These are phyloP conservation scores for Strix uralensis DNA, from an alignment of 2,113 vertebrate species.

Conservation along the genomic window DNA sequence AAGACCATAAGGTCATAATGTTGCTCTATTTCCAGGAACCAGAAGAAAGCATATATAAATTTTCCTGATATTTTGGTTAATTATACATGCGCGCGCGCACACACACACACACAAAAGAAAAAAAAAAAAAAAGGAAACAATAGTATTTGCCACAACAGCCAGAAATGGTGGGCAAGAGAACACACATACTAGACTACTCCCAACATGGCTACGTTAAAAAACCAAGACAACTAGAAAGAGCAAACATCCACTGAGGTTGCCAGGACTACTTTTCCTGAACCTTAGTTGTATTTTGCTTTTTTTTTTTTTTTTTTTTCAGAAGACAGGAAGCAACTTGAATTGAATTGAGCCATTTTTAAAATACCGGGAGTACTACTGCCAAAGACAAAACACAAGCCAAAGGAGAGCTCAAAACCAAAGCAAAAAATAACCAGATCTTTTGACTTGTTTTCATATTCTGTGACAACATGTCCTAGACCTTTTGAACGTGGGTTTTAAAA, in stretches of 20 bases:
- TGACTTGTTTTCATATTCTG: neutral
- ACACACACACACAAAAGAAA: neutral
- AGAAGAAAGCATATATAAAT: conserved; percentile 41
- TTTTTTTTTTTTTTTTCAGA: neutral
- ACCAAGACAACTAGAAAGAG: neutral
- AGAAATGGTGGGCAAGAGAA: neutral
- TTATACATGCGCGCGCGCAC: neutral
- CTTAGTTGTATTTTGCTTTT: neutral
- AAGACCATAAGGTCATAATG: conserved; percentile 6
- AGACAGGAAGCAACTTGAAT: neutral
- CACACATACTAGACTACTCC: neutral
- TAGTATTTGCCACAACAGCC: neutral
- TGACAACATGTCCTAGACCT: neutral
- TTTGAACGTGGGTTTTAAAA: conserved; percentile 7
- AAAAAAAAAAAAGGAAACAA: neutral
- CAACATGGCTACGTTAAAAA: neutral
- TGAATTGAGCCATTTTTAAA: neutral
- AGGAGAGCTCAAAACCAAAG: conserved; percentile 21
- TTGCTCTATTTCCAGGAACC: conserved; percentile 52
- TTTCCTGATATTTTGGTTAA: conserved; percentile 43
- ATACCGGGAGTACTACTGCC: neutral
- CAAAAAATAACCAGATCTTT: neutral
- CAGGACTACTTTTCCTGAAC: neutral
- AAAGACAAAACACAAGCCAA: conserved; percentile 1
- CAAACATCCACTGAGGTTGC: neutral